phyloP scores from a whole-genome alignment of 2,888 invertebrate species.

The Pachymerium ferrugineum region DNA sequence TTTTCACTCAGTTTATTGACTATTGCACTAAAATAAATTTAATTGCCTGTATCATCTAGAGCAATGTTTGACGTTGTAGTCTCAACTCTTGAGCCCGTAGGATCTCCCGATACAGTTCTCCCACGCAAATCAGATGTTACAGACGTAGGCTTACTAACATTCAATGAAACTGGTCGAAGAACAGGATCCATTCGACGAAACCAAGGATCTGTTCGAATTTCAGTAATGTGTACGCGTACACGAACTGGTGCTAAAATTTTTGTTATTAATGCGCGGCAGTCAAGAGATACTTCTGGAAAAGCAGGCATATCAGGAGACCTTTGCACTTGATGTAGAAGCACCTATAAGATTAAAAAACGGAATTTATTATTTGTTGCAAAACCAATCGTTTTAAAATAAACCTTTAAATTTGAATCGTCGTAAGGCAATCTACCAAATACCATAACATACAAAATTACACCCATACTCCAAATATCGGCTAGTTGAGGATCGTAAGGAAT shows the following conservation, averaged over 20 bases:
- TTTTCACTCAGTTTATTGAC: no score
- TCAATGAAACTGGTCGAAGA: no score
- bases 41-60: no score
- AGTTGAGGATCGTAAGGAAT: neutral
- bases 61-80: no score
- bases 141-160: no score
- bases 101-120: no score
- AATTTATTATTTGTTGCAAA: no score
- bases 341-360: neutral
- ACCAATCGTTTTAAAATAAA: neutral
- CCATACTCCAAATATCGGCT: conserved; percentile 21
- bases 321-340: neutral
- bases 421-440: conserved; percentile 17
- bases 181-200: neutral
- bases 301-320: neutral
- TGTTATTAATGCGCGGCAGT: neutral
- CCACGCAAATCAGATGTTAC: no score
- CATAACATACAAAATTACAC: conserved; percentile 5
- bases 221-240: neutral
- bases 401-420: neutral
- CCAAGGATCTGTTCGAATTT: neutral
- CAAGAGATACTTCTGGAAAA: neutral
- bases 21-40: no score
- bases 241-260: neutral
- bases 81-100: no score